Conservation (phyloP, 2,888 invertebrate genomes). For the Mongoloraphidia duomilia region DNA sequence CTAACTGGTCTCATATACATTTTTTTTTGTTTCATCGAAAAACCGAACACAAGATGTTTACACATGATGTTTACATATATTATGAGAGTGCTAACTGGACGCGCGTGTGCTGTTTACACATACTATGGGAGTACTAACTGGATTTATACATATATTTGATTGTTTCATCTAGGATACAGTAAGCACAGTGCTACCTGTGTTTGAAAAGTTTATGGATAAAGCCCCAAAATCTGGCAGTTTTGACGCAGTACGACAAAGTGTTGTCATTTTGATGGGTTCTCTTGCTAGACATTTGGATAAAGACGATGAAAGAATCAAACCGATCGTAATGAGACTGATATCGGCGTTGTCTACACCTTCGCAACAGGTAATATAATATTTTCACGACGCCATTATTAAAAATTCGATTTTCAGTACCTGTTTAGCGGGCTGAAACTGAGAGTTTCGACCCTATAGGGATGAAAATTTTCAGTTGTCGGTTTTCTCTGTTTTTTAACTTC, state of each 20-base stretch:
- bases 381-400: slow-evolving; percentile 7
- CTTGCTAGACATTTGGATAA: slow-evolving; percentile 91
- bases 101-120: too few species aligned
- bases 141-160: neutral
- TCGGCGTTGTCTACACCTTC: slow-evolving; percentile 91
- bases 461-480: too few species aligned
- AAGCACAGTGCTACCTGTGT: slow-evolving; percentile 70
- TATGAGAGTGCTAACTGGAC: too few species aligned
- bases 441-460: too few species aligned
- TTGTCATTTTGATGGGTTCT: slow-evolving; percentile 94
- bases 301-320: slow-evolving; percentile 76
- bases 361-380: slow-evolving; percentile 52
- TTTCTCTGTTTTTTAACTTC: too few species aligned
- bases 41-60: too few species aligned
- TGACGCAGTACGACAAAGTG: slow-evolving; percentile 89
- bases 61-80: too few species aligned
- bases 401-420: too few species aligned
- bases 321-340: slow-evolving; percentile 84
- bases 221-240: slow-evolving; percentile 81
- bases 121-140: too few species aligned
- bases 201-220: slow-evolving; percentile 85
- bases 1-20: too few species aligned
- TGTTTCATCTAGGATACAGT: slow-evolving; percentile 39
- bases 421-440: too few species aligned
- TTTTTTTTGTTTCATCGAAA: too few species aligned